Evolutionary conservation across 2,797 vertebrate genomes (phyloP), one percentile per base, ranked within the genome.

Genomic region (Bucorvus abyssinicus): DNA sequence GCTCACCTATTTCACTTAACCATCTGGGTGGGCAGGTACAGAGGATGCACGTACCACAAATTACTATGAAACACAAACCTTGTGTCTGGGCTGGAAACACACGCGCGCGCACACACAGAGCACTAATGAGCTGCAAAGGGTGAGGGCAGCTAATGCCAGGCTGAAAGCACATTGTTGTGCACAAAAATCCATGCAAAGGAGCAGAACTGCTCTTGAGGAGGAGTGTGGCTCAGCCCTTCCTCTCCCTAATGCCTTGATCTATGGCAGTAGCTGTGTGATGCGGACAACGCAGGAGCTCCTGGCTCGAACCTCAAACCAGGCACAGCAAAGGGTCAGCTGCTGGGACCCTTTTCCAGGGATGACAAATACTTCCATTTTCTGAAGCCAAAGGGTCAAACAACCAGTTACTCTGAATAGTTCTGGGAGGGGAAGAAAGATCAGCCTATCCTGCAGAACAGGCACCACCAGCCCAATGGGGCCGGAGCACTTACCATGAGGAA

Each of bases 161-260:
- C 81, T 55, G 71, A 19, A 63, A 59, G 44, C 8, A 6, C 4
- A 4, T 6, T 6, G 4, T 7, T 7, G 34, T 16, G 14, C 0
- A 1, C 36, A 42, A 18, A 50, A 17, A 20, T 2, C 2, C 3
- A 5, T 2, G 3, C 32, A 19, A 55, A 42, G 49, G 34, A 23
- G 17, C 40, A 2, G 32, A 38, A 4, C 6, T 30, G 55, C 50
- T 27, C 12, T 7, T 9, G 5, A 32, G 52, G 63, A 50, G 27
- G 52, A 17, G 30, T 0, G 12, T 1, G 20, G 57, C 52, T 27
- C 53, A 14, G 42, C 52, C 34, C 42, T 14, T 7, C 14, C 14
- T 10, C 75, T 45, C 34, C 47, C 15, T 4, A 1, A 1, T 1
- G 2, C n/a, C 2, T 0, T 7, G 10, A 18, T 23, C 18, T 13